Evolutionary conservation across 1,140 invertebrate genomes (phyloP), one percentile per base, ranked within the genome.

Genomic region (Scaptomyza graminum): DNA sequence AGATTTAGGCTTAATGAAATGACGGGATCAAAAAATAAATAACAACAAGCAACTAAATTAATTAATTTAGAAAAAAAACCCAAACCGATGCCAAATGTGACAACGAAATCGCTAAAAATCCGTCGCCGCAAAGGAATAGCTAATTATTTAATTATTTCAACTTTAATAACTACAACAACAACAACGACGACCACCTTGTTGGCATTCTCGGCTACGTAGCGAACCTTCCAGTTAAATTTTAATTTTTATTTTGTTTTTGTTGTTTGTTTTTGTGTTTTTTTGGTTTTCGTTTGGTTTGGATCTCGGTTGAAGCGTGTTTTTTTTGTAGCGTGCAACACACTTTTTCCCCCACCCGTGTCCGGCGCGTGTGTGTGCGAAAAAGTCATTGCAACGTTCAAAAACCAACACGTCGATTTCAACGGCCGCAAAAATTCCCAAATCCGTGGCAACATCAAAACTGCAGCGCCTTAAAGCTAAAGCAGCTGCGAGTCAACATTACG

Each of bases 401-500:
- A 78, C 51, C 28, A 62, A 71, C 79, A 83, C 75, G 70, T 83
- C 65, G 75, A 82, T 51, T 63, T 74, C 57, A 46, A 85, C 74
- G 78, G 81, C 81, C 81, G 78, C 64, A 80, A 85, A 90, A 85
- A 90, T 90, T 90, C 89, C 89, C 39, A 90, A 90, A 65, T 77
- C 89, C 79, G 72, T 75, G 79, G 81, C 78, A 75, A 85, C 84
- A 68, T 79, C 68, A 50, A 90, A 89, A 74, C 81, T 90, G 74
- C 89, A 90, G 72, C 90, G 90, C 80, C 89, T 90, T 54, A 90
- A 90, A 75, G 89, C 89, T 79, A 90, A 90, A 76, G 89, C 87
- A 75, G 83, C 89, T 79, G 89, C 83, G 64, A 85, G 78, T 80
- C 80, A 90, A 79, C 87, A 71, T 47, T 84, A 76, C 79, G 83